Percentiles rank a stretch among this genome's conserved stretches.
Evolutionary conservation across 2,888 invertebrate species (phyloP).

Genomic region (Trissolcus japonicus): DNA sequence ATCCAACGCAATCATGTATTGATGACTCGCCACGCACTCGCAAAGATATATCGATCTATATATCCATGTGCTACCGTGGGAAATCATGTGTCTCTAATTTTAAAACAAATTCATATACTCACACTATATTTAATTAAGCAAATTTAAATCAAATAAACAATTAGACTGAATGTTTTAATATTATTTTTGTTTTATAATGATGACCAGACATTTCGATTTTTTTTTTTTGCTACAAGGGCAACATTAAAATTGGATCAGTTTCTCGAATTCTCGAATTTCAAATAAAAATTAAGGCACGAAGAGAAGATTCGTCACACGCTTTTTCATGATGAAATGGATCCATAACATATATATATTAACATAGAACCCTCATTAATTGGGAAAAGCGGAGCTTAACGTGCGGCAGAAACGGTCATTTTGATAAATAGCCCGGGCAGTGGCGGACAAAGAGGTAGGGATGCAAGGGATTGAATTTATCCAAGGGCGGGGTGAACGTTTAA

Average conservation of each 20-base stretch:
- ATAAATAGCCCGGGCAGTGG: conserved; percentile 34
- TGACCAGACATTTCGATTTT: no score
- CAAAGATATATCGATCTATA: conserved; percentile 27
- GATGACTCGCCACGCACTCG: conserved; percentile 39
- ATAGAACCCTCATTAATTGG: conserved; percentile 36
- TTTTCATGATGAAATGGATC: conserved; percentile 16
- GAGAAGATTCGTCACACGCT: conserved; percentile 9
- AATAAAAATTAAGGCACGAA: no score
- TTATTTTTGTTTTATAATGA: no score
- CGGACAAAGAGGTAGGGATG: conserved; percentile 29
- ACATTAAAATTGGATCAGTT: no score
- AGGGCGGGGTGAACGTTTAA: conserved; percentile 39
- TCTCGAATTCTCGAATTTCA: no score
- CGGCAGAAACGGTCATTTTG: conserved; percentile 31
- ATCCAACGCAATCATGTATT: conserved; percentile 45
- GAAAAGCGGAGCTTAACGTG: conserved; percentile 7
- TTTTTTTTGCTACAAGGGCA: no score
- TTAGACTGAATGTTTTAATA: no score
- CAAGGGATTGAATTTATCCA: conserved; percentile 33
- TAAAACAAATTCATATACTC: neutral
- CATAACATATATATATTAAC: conserved; percentile 13
- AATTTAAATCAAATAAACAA: no score
- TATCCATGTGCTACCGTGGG: conserved; percentile 32
- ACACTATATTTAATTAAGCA: no score
- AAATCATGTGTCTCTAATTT: conserved; percentile 21